phyloP scores from a whole-genome alignment of 2,797 vertebrate genomes.

The Melanotaenia pygmaea region DNA sequence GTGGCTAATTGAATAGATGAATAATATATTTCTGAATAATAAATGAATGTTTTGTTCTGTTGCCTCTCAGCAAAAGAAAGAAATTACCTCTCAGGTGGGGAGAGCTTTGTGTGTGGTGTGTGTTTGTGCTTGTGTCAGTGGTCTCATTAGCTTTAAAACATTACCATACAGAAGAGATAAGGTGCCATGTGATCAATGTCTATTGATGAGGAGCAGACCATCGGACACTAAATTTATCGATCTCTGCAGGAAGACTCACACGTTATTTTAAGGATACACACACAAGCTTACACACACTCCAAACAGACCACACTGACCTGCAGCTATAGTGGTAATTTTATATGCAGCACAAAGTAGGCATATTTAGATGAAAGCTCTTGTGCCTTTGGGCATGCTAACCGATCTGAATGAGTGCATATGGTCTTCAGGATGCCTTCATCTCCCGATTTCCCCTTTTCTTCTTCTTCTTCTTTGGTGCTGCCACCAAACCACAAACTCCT shows the following conservation, averaged over 20 bases:
- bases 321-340: constrained; percentile 54
- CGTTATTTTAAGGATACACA: constrained; percentile 42
- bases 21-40: constrained; percentile 86
- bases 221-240: constrained; percentile 53
- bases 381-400: constrained; percentile 76
- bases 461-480: constrained; percentile 56
- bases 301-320: constrained; percentile 55
- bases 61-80: constrained; percentile 71
- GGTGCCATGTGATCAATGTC: constrained; percentile 71
- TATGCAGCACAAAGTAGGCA: constrained; percentile 59
- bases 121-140: constrained; percentile 25
- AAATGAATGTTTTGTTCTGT: constrained; percentile 81
- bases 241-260: constrained; percentile 34
- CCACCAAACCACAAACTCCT: constrained; percentile 42
- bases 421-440: constrained; percentile 68
- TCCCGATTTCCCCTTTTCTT: constrained; percentile 39
- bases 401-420: constrained; percentile 73
- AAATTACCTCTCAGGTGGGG: constrained; percentile 80
- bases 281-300: constrained; percentile 28
- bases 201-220: constrained; percentile 66
- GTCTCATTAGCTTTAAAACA: constrained; percentile 64
- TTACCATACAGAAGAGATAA: constrained; percentile 70
- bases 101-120: constrained; percentile 28
- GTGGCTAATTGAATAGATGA: constrained; percentile 82
- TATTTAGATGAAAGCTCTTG: constrained; percentile 68